These are phyloP conservation scores for Rugalucina vietnamica DNA, from an alignment of 2,888 invertebrate genomes.

Conservation along the genomic window DNA sequence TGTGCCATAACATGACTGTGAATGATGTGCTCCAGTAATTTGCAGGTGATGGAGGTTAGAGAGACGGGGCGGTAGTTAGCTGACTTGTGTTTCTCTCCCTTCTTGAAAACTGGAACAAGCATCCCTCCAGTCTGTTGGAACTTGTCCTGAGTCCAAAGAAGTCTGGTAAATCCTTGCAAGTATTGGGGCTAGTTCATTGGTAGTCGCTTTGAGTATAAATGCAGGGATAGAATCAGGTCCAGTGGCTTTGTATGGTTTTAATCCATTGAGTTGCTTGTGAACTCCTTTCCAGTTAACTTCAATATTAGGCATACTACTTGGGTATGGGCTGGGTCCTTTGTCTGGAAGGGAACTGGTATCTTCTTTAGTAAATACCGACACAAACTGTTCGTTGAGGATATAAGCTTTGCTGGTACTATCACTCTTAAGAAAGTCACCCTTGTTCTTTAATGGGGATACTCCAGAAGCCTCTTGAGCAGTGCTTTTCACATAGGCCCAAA, in stretches of 20 bases:
- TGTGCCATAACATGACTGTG: not conserved
- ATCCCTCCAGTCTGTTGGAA: conserved; percentile 36
- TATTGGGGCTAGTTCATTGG: conserved; percentile 16
- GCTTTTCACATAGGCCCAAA: not conserved
- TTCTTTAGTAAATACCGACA: not conserved
- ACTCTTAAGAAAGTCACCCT: not conserved
- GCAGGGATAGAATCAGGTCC: conserved; percentile 25
- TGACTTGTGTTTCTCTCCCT: conserved; percentile 6
- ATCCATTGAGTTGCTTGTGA: conserved; percentile 24
- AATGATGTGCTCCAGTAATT: conserved; percentile 3
- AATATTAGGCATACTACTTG: not conserved
- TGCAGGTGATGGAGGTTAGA: not conserved
- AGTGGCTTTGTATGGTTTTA: conserved; percentile 41
- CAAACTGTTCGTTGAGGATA: not conserved
- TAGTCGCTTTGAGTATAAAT: not conserved
- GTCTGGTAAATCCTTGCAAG: conserved; percentile 21
- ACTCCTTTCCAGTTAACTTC: conserved; percentile 14
- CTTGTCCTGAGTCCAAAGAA: conserved; percentile 17
- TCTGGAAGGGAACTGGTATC: not conserved
- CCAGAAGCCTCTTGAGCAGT: not conserved
- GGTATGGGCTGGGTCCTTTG: not conserved
- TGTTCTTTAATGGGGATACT: not conserved
- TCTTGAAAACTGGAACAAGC: conserved; percentile 29
- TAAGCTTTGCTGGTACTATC: not conserved
- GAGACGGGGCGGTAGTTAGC: conserved; percentile 10